These are phyloP conservation scores for Phenacoccus solenopsis DNA, from an alignment of 1,140 invertebrate species.

Conservation along the genomic window DNA sequence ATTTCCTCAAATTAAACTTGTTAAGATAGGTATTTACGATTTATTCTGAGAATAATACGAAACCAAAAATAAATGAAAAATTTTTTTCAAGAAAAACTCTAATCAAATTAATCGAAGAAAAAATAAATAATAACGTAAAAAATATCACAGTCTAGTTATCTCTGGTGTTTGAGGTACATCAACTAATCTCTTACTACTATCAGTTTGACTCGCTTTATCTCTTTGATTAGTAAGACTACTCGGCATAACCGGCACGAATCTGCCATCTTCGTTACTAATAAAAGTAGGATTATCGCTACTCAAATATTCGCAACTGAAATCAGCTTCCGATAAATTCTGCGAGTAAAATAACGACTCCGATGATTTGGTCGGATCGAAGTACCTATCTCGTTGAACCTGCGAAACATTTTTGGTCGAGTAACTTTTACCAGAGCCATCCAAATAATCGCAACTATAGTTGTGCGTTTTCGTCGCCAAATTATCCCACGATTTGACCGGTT, in stretches of 20 bases:
- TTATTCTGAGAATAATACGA: too few relatives aligned
- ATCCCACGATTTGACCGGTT: conserved; percentile 71
- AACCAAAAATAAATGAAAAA: too few relatives aligned
- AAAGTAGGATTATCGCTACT: conserved; percentile 35
- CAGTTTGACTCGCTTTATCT: conserved; percentile 37
- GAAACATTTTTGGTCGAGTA: conserved; percentile 19
- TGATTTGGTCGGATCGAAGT: conserved; percentile 47
- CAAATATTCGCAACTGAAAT: conserved; percentile 51
- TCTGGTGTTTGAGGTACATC: conserved; percentile 32
- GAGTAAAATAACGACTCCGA: conserved; percentile 58
- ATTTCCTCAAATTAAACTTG: too few relatives aligned
- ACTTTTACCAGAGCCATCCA: conserved; percentile 25
- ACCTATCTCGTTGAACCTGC: neutral
- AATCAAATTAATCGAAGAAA: neutral
- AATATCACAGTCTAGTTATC: conserved; percentile 36
- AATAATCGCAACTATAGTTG: conserved; percentile 64
- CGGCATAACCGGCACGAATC: conserved; percentile 21
- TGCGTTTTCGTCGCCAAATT: conserved; percentile 69
- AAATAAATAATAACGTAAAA: neutral
- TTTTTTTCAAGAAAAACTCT: neutral
- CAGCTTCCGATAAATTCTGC: conserved; percentile 45
- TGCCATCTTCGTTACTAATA: conserved; percentile 32
- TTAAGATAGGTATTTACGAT: too few relatives aligned
- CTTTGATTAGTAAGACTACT: conserved; percentile 26
- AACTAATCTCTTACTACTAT: conserved; percentile 30